Evolutionary conservation across 2,888 invertebrate species (phyloP).

Genomic region (Temnothorax unifasciatus): DNA sequence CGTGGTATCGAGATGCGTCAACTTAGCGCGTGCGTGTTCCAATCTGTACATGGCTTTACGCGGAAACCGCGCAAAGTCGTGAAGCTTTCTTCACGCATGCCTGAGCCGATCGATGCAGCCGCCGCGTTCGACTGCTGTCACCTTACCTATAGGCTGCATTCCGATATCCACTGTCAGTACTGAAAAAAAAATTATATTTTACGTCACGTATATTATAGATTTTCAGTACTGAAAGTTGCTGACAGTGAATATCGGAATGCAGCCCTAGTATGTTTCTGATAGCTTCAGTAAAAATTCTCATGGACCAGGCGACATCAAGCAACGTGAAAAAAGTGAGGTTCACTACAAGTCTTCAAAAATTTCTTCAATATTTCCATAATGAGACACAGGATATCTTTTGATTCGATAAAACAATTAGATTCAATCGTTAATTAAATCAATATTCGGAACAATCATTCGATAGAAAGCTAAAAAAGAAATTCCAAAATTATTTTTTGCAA

Average conservation of each 20-base stretch:
- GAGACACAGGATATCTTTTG: not conserved
- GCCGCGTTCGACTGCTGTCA: constrained; percentile 54
- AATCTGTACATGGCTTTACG: constrained; percentile 37
- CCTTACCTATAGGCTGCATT: constrained; percentile 8
- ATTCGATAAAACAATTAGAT: constrained; percentile 16
- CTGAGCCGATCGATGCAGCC: constrained; percentile 66
- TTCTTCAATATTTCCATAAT: not conserved
- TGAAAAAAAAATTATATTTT: too few species aligned
- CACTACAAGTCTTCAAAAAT: constrained; percentile 3
- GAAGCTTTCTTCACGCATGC: constrained; percentile 67
- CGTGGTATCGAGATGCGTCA: constrained; percentile 24
- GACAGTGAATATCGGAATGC: too few species aligned
- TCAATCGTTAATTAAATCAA: constrained; percentile 10
- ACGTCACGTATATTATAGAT: too few species aligned
- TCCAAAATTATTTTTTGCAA: constrained; percentile 14
- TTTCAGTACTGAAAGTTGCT: too few species aligned
- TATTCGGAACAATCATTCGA: not conserved
- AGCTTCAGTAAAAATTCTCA: constrained; percentile 33
- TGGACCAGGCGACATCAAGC: not conserved
- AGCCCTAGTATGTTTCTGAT: not conserved
- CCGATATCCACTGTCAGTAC: too few species aligned
- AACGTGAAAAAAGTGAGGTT: not conserved
- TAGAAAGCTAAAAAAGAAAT: not conserved
- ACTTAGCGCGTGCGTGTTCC: constrained; percentile 71
- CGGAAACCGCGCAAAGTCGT: constrained; percentile 48